Base-by-base conservation (phyloP, 2,888 invertebrate genomes). In the Rhimphoctona megacephalus region DNA sequence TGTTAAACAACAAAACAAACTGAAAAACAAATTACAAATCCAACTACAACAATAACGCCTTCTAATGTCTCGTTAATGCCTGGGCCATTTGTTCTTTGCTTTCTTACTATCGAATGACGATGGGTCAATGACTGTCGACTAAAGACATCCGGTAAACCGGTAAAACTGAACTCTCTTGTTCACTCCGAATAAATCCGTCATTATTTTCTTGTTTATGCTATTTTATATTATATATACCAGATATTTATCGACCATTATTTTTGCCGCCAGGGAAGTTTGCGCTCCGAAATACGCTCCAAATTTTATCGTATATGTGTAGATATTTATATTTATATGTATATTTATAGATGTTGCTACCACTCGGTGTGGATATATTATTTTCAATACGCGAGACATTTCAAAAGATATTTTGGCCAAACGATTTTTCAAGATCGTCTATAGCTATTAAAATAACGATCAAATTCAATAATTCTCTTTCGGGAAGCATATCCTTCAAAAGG, bases 21-120 rank as follows among this genome's bases (percentile, higher is more conserved):
- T 22, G n/a, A 54, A 61, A 80, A 79, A 74, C 73, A 64, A 80
- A 22, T 11, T 25, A 43, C n/a, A 82, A 82, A 43, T 57, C 9
- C n/a, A 52, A 30, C 67, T 54, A 67, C 61, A 54, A 80, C 19
- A 66, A 76, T 54, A 54, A 67, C 54, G 81, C 66, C 81, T 81
- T 85, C 67, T 79, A 69, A 83, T 86, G 81, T 86, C 81, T 81
- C 78, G 83, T 81, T 86, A 86, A 86, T 84, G 86, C 69, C 84
- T 83, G 81, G 81, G 84, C 83, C 78, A 84, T 84, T 84, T 86
- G 81, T 86, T 81, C 69, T 86, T 84, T 86, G 81, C 86, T 84
- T 84, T 79, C 81, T 82, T 77, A 72, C 83, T 30, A 61, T 84
- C 84, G 79, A 84, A 82, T 81, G 84, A 84, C 81, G 86, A 83